Evolutionary conservation across 1,140 invertebrate species (phyloP).

Genomic region (Venturia canescens): DNA sequence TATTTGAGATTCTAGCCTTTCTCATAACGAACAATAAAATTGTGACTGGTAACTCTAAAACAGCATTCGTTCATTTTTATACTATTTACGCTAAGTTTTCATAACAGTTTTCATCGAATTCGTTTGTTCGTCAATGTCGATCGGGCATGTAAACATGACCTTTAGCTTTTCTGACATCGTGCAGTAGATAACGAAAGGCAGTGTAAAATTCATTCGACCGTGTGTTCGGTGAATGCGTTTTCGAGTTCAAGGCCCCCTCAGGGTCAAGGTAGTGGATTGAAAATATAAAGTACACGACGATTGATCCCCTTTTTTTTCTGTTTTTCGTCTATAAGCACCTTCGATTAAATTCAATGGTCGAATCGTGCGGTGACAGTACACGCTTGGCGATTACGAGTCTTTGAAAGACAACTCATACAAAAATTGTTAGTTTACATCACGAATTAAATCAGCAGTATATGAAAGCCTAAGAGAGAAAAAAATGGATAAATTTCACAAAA

Average conservation of each 20-base stretch:
- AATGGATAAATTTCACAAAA: too few relatives aligned
- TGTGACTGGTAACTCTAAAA: too few relatives aligned
- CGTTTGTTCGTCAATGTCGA: too few relatives aligned
- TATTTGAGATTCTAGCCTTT: neutral
- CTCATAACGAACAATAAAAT: neutral
- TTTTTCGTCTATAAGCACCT: neutral
- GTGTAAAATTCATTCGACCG: neutral
- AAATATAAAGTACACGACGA: neutral
- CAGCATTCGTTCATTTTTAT: too few relatives aligned
- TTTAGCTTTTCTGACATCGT: neutral
- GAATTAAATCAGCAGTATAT: too few relatives aligned
- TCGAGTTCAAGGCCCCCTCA: neutral
- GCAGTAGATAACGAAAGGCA: constrained; percentile 3
- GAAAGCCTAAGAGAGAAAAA: too few relatives aligned
- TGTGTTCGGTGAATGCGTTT: neutral
- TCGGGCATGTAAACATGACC: neutral
- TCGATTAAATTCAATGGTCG: neutral
- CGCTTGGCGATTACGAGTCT: too few relatives aligned
- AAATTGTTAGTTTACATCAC: too few relatives aligned
- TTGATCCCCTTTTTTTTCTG: neutral
- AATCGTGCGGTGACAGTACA: too few relatives aligned
- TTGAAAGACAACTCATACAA: too few relatives aligned
- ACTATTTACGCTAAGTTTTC: too few relatives aligned
- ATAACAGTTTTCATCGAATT: too few relatives aligned
- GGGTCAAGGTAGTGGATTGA: neutral